Base-by-base conservation (phyloP, 2,888 invertebrate species). In the Pandemis heparana region DNA sequence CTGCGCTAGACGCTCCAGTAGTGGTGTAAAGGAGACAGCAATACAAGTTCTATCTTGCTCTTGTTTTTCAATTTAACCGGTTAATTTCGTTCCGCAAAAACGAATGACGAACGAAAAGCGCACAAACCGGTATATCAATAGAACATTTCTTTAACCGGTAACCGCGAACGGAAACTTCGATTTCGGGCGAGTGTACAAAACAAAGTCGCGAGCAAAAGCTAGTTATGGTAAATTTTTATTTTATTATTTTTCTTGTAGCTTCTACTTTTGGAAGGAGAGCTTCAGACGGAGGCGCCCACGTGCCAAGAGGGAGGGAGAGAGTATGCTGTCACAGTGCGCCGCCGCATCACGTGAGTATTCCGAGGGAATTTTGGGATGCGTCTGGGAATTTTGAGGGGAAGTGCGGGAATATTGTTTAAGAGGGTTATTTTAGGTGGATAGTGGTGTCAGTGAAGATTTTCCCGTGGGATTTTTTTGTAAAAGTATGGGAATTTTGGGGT, bases 281-380 rank as follows among this genome's bases (percentile, higher is more conserved):
- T 68, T 99, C 99, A 56, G 99, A 99, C 93, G 99, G 99, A 80
- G 99, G 99, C 72, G 98, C 99, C 70, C 98, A 99, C 94, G 96
- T 99, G 78, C 97, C 94, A 78, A 84, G 95, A 81, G 83, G 92
- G 73, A 82, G 95, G 78, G 95, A 95, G 84, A 78, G 92, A 75
- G 78, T 93, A 76, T 89, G 94, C 87, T 85, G 95, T 87, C 89
- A 91, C 90, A 82, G 95, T 76, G 87, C 95, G 84, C 86, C 95
- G 78, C 78, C 91, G 79, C 89, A 93, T 80, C 90, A 95, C 67
- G 92, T 92, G 53, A 79, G 90, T 87, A 10, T 43, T 18, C 62
- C 43, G 4, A 0, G 62, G 41, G 43, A 43, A 62, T 48, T 48
- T 7, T 48, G n/a, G 5, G 2, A 5, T 1, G 4, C 5, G 0